Percentiles rank a stretch among this genome's conserved stretches.
These are phyloP conservation scores for Lepus oiostolus DNA, from an alignment of 2,797 vertebrate species.

Conservation along the genomic window DNA sequence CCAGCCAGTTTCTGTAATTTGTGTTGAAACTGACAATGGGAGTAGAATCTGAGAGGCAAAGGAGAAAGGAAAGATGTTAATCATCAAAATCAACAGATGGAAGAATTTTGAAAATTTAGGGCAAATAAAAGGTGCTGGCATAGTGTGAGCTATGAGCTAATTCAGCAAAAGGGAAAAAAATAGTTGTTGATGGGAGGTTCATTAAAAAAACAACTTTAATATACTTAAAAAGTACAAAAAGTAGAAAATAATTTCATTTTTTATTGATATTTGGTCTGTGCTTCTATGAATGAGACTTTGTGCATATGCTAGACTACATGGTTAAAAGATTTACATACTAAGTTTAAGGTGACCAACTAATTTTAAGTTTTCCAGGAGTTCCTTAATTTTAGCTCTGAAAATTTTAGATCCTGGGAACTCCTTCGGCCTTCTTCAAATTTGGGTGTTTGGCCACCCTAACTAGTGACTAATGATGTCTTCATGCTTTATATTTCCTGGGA, in stretches of 20 bases:
- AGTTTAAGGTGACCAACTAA: not conserved
- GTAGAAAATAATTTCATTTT: not conserved
- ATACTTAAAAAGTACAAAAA: slow-evolving; percentile 32
- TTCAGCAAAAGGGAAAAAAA: not conserved
- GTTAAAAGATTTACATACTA: not conserved
- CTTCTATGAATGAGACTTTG: not conserved
- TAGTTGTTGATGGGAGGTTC: not conserved
- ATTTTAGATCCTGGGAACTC: not conserved
- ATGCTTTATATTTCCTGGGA: not conserved
- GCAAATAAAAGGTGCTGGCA: not conserved
- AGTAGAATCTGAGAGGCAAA: not conserved
- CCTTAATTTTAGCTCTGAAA: not conserved
- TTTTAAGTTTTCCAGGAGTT: not conserved
- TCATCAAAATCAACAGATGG: slow-evolving; percentile 35
- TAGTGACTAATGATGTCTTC: not conserved
- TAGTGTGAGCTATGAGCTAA: not conserved
- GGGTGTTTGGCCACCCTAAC: not conserved
- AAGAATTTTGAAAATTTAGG: slow-evolving; percentile 25
- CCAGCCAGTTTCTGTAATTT: not conserved
- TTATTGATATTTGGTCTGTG: slow-evolving; percentile 32
- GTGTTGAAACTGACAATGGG: not conserved
- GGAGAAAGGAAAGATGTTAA: not conserved
- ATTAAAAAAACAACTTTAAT: slow-evolving; percentile 35
- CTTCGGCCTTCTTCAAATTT: not conserved
- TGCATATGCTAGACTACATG: no score